Evolutionary conservation across 2,888 invertebrate genomes (phyloP).

Genomic region (Agrotis exclamationis): DNA sequence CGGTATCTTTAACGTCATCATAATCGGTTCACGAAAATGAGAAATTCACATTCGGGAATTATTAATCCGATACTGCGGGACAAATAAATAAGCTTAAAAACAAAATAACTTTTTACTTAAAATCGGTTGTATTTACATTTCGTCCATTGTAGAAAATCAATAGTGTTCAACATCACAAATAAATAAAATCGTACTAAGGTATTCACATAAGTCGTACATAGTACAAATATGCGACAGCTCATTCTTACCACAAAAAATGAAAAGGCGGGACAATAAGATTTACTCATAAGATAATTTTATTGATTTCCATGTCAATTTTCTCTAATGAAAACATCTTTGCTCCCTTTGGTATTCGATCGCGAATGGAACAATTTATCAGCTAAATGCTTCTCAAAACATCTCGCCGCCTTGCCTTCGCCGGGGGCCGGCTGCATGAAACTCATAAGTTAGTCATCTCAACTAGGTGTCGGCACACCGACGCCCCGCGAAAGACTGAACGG

Average conservation of each 20-base stretch:
- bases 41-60: slow-evolving; percentile 57
- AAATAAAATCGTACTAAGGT: slow-evolving; percentile 91
- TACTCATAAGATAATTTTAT: slow-evolving; percentile 84
- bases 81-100: slow-evolving; percentile 89
- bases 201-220: slow-evolving; percentile 88
- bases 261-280: slow-evolving; percentile 87
- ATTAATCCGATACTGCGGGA: slow-evolving; percentile 66
- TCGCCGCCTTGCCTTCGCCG: slow-evolving; percentile 62
- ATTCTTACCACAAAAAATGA: slow-evolving; percentile 85
- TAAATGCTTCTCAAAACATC: slow-evolving; percentile 81
- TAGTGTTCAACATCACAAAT: slow-evolving; percentile 91
- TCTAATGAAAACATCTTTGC: slow-evolving; percentile 77
- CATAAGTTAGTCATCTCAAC: slow-evolving; percentile 47
- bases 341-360: slow-evolving; percentile 84
- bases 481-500: slow-evolving; percentile 78
- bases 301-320: slow-evolving; percentile 83
- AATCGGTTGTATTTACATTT: slow-evolving; percentile 92
- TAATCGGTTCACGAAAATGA: slow-evolving; percentile 57
- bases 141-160: slow-evolving; percentile 91
- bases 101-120: slow-evolving; percentile 91
- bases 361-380: slow-evolving; percentile 78
- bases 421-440: slow-evolving; percentile 63
- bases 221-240: slow-evolving; percentile 88
- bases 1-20: slow-evolving; percentile 67
- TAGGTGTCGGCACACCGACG: slow-evolving; percentile 65